Percentiles rank a stretch among this genome's conserved stretches.
Evolutionary conservation across 2,113 vertebrate species (phyloP).

Genomic region (Gobius niger): DNA sequence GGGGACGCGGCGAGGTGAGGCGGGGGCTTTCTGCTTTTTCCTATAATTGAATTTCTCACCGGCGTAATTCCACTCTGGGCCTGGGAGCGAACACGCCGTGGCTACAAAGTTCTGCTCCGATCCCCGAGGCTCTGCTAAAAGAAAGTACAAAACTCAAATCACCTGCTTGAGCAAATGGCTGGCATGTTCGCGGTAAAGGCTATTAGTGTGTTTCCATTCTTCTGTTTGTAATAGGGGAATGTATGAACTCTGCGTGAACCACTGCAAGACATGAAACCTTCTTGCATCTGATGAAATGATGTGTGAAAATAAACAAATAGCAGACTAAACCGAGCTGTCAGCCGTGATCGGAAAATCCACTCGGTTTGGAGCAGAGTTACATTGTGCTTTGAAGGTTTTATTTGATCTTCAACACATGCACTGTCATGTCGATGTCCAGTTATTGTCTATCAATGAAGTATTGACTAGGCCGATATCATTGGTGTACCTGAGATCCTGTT

Average conservation of each 20-base stretch:
- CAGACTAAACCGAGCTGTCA: conserved; percentile 52
- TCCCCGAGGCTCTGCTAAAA: conserved; percentile 76
- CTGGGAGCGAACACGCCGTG: conserved; percentile 70
- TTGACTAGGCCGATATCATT: too few relatives aligned
- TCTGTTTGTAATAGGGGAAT: conserved; percentile 70
- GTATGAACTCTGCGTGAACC: conserved; percentile 82
- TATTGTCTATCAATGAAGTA: too few relatives aligned
- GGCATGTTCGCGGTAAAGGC: conserved; percentile 81
- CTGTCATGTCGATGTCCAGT: not conserved
- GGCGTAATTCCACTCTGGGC: conserved; percentile 79
- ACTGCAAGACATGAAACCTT: conserved; percentile 61
- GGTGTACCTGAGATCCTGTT: too few relatives aligned
- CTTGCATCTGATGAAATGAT: conserved; percentile 71
- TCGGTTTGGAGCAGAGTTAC: conserved; percentile 10
- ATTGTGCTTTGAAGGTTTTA: conserved; percentile 13
- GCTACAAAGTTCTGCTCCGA: conserved; percentile 61
- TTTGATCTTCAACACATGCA: conserved; percentile 10
- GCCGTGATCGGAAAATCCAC: conserved; percentile 23
- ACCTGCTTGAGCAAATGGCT: conserved; percentile 86
- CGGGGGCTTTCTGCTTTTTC: conserved; percentile 59
- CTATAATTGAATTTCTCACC: conserved; percentile 96
- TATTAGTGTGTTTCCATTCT: conserved; percentile 78
- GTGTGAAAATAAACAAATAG: conserved; percentile 65
- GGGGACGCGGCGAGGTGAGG: conserved; percentile 60
- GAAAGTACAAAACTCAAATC: conserved; percentile 85